A percentile compares a stretch with the other conserved stretches of the same genome.
Conservation (phyloP, 2,888 invertebrate genomes). For the Oeneis ivallda region DNA sequence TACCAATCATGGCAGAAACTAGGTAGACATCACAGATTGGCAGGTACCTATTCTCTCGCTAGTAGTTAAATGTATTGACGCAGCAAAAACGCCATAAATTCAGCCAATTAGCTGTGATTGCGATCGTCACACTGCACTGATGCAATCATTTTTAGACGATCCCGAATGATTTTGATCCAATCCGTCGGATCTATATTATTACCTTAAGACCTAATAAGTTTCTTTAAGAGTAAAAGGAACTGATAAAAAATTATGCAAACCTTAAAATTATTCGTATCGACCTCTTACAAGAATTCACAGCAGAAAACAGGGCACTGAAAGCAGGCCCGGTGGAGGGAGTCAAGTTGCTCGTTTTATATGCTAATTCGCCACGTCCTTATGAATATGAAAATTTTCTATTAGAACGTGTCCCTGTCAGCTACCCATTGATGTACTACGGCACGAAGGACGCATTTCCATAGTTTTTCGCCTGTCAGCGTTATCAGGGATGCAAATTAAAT, state of each 20-base stretch:
- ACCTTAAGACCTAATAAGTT: neutral
- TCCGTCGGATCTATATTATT: neutral
- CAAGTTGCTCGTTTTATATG: conserved; percentile 80
- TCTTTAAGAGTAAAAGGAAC: neutral
- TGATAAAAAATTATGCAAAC: neutral
- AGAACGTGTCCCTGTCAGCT: conserved; percentile 79
- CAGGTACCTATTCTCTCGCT: no score
- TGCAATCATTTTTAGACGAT: no score
- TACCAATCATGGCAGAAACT: no score
- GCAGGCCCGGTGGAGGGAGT: conserved; percentile 54
- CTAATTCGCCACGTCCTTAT: conserved; percentile 77
- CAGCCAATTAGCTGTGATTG: no score
- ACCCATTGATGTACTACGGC: conserved; percentile 66
- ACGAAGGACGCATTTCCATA: conserved; percentile 56
- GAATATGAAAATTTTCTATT: conserved; percentile 82
- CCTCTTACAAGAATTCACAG: conserved; percentile 66
- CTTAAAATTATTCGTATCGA: conserved; percentile 15
- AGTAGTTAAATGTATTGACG: no score
- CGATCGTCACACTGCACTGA: no score
- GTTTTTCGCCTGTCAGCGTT: conserved; percentile 59
- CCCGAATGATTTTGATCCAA: neutral
- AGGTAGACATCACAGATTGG: no score
- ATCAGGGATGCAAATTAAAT: conserved; percentile 54
- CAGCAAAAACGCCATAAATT: no score
- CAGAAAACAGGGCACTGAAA: conserved; percentile 68